These are phyloP conservation scores for Myxocyprinus asiaticus DNA, from an alignment of 2,113 vertebrate genomes.

Conservation along the genomic window DNA sequence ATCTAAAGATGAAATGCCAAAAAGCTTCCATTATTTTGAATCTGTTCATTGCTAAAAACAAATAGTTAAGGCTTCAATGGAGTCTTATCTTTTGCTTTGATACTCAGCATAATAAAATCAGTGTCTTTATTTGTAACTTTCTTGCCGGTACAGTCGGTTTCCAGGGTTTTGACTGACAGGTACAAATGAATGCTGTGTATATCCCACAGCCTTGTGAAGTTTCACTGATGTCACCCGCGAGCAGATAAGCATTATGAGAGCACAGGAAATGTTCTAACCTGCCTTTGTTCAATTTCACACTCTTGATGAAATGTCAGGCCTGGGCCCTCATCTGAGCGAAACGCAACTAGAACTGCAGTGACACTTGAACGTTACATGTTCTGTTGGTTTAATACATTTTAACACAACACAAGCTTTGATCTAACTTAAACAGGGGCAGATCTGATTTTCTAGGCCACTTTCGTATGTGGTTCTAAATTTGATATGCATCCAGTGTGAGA, in stretches of 20 bases:
- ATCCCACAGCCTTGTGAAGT: conserved; percentile 55
- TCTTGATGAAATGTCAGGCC: conserved; percentile 57
- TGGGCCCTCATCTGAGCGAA: conserved; percentile 13
- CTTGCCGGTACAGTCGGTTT: conserved; percentile 29
- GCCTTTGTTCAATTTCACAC: conserved; percentile 61
- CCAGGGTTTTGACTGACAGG: conserved; percentile 64
- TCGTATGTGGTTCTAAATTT: no score
- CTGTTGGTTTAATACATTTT: not conserved
- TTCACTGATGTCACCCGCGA: conserved; percentile 47
- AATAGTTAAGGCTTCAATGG: conserved; percentile 45
- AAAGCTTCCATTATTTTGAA: conserved; percentile 31
- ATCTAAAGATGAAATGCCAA: not conserved
- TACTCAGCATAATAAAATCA: conserved; percentile 58
- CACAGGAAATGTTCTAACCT: conserved; percentile 48
- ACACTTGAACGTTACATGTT: conserved; percentile 26
- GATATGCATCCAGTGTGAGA: no score
- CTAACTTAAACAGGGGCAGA: no score
- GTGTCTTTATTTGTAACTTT: conserved; percentile 35
- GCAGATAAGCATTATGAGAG: conserved; percentile 43
- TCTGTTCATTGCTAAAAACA: conserved; percentile 26
- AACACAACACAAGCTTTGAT: conserved; percentile 2
- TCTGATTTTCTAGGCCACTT: no score
- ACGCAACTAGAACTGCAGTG: conserved; percentile 47
- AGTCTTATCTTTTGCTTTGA: conserved; percentile 59
- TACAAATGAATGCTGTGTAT: conserved; percentile 73